phyloP scores from a whole-genome alignment of 2,797 vertebrate genomes.

The Moxostoma hubbsi region DNA sequence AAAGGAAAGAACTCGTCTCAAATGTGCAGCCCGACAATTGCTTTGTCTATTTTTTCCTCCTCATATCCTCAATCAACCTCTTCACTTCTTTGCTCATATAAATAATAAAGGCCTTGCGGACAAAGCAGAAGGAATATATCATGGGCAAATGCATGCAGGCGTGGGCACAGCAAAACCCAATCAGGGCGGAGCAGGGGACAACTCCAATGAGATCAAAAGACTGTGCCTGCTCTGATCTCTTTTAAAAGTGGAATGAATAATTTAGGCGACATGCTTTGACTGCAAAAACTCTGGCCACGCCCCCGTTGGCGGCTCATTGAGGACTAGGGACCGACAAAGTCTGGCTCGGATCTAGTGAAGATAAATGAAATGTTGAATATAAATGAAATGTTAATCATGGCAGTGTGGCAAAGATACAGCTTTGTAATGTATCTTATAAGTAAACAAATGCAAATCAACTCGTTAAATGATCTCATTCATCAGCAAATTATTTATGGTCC shows the following conservation, averaged over 20 bases:
- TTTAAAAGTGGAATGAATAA: slow-evolving; percentile 72
- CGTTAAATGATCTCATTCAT: slow-evolving; percentile 69
- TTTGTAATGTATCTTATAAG: slow-evolving; percentile 68
- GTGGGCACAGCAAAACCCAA: slow-evolving; percentile 55
- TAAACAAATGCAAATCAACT: slow-evolving; percentile 75
- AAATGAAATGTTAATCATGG: slow-evolving; percentile 7
- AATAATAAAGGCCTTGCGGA: slow-evolving; percentile 70
- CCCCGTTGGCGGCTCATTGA: background rate
- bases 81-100: slow-evolving; percentile 60
- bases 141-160: slow-evolving; percentile 57
- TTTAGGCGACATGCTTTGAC: slow-evolving; percentile 66
- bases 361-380: slow-evolving; percentile 5
- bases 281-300: slow-evolving; percentile 47
- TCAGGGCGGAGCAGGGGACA: slow-evolving; percentile 38
- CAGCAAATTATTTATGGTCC: slow-evolving; percentile 66
- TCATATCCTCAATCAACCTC: slow-evolving; percentile 47
- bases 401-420: slow-evolving; percentile 10
- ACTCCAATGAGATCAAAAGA: slow-evolving; percentile 68
- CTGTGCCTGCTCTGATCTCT: slow-evolving; percentile 61
- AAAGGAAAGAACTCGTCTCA: no score
- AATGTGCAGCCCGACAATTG: background rate
- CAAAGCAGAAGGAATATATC: slow-evolving; percentile 62
- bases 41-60: slow-evolving; percentile 36
- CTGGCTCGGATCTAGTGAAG: background rate
- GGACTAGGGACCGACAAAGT: background rate